Percentiles rank a stretch among this genome's conserved stretches.
Evolutionary conservation across 2,888 invertebrate species (phyloP).

Genomic region (Mythimna pallens): DNA sequence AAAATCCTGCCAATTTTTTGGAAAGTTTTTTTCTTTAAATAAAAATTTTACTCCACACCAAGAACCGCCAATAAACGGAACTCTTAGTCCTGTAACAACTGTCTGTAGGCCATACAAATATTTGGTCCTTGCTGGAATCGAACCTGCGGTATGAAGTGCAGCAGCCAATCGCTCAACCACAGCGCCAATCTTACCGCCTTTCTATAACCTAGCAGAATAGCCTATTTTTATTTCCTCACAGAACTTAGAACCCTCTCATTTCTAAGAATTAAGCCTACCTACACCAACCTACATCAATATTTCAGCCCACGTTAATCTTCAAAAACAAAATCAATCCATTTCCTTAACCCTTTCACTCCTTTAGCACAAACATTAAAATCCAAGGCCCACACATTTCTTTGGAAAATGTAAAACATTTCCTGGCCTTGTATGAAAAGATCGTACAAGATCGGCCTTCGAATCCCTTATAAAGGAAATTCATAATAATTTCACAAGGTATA

Average conservation of each 20-base stretch:
- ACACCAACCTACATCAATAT: neutral
- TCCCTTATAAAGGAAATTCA: constrained; percentile 82
- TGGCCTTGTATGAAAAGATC: constrained; percentile 74
- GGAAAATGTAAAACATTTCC: constrained; percentile 69
- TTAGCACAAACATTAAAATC: constrained; percentile 30
- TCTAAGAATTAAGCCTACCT: neutral
- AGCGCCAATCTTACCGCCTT: too few relatives aligned
- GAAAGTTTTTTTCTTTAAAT: too few relatives aligned
- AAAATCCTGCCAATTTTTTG: too few relatives aligned
- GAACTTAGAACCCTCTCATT: neutral
- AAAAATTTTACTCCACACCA: too few relatives aligned
- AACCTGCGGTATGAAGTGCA: too few relatives aligned
- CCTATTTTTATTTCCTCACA: neutral
- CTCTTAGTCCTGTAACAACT: too few relatives aligned
- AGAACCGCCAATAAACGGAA: too few relatives aligned
- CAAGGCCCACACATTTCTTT: constrained; percentile 48
- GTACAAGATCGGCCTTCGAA: constrained; percentile 62
- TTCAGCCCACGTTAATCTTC: neutral
- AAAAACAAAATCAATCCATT: constrained; percentile 1
- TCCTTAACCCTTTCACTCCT: constrained; percentile 7
- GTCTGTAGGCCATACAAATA: too few relatives aligned
- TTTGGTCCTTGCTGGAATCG: too few relatives aligned
- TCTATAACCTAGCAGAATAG: neutral
- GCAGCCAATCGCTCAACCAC: too few relatives aligned
- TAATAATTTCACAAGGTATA: constrained; percentile 85